These are phyloP conservation scores for Pseudomyrmex dendroicus DNA, from an alignment of 1,140 invertebrate genomes.

Conservation along the genomic window DNA sequence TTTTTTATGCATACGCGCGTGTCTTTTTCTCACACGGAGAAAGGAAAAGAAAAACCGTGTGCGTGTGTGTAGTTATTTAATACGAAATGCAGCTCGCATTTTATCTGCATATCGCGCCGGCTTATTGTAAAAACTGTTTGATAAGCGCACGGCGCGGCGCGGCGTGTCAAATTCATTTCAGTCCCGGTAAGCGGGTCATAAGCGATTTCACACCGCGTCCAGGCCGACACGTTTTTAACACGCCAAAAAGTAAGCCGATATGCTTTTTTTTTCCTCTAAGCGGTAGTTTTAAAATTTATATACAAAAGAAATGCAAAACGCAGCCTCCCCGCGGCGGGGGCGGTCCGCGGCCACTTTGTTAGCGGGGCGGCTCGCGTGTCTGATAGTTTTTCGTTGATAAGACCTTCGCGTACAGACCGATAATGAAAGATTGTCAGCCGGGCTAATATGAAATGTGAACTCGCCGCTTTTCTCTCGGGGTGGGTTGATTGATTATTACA, in stretches of 20 bases:
- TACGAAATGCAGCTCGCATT: background rate
- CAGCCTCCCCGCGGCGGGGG: background rate
- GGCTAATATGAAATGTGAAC: slow-evolving; percentile 28
- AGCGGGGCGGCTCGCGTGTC: slow-evolving; percentile 25
- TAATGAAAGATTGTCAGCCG: slow-evolving; percentile 36
- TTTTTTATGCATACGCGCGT: no score
- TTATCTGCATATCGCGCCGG: slow-evolving; percentile 11
- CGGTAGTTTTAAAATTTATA: slow-evolving; percentile 26
- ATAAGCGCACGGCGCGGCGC: background rate
- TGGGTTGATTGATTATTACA: slow-evolving; percentile 49
- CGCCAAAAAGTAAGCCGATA: slow-evolving; percentile 39
- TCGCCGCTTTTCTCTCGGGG: background rate
- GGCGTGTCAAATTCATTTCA: slow-evolving; percentile 45
- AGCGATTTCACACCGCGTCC: slow-evolving; percentile 47
- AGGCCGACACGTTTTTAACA: slow-evolving; percentile 28
- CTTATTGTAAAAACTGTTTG: background rate
- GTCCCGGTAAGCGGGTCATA: slow-evolving; percentile 33
- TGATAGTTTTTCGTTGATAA: slow-evolving; percentile 39
- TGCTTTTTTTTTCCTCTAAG: background rate
- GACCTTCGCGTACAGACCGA: slow-evolving; percentile 26
- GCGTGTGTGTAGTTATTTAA: no score
- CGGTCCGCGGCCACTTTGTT: slow-evolving; percentile 41
- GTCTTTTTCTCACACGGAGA: no score
- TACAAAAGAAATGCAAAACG: slow-evolving; percentile 39
- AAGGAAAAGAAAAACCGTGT: no score